Evolutionary conservation across 2,113 vertebrate species (phyloP), one percentile per base, ranked within the genome.

Genomic region (Nothobranchius furzeri): DNA sequence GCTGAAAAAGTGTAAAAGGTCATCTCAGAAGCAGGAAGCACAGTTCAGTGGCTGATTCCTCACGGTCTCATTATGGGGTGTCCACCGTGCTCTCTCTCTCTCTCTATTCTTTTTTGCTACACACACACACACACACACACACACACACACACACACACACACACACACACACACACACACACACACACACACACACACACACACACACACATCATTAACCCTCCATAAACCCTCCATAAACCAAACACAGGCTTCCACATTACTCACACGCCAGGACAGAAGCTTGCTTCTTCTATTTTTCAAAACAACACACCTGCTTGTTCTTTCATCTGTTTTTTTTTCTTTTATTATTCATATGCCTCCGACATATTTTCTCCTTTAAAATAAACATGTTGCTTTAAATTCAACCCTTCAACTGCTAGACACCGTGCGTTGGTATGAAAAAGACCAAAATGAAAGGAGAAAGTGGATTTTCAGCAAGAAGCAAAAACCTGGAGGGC

Each of bases 1-100:
- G 59, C 52, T 60, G 72, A 47, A 77, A 40, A 62, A 67, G 50
- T 71, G 70, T 49, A 66, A 81, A 74, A 75, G 80, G 73, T 68
- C 55, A 64, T 53, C 63, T 61, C 55, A 67, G 75, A 78, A 35
- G 61, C 49, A 67, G 60, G 47, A 79, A 58, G 71, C 77, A 79
- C 53, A 72, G 75, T 86, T 83, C 51, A 64, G 65, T 46, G 79
- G 60, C 70, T 69, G 81, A 75, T 83, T 86, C 68, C 78, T 85
- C 68, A 85, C 61, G 66, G 80, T 85, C 84, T 85, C 70, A 78
- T 77, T 79, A 85, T 59, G n/a, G 53, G 17, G 54, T 7, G 7
- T 62, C 72, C 64, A 47, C 57, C 53, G 65, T 62, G 51, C 48
- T 48, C 66, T 72, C 1, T 14, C 61, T 47, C 48, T 36, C 30